phyloP scores from a whole-genome alignment of 2,113 vertebrate species.

The Perca schrenkii region DNA sequence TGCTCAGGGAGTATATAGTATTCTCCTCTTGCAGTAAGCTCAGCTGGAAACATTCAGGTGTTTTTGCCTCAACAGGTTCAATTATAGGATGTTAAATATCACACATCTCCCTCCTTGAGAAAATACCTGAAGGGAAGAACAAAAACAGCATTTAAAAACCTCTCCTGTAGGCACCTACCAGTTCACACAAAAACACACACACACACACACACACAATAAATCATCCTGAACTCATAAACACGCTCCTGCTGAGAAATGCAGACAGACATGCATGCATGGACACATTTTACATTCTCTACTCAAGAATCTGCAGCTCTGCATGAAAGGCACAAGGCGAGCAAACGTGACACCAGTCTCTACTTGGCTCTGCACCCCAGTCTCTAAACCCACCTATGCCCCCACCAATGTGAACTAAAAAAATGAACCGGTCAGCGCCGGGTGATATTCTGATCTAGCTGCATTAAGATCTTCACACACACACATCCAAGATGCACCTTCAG shows the following conservation, averaged over 20 bases:
- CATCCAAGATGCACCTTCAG: neutral
- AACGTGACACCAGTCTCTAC: slow-evolving; percentile 39
- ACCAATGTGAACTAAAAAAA: neutral
- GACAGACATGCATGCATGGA: slow-evolving; percentile 19
- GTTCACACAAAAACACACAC: neutral
- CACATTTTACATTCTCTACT: slow-evolving; percentile 20
- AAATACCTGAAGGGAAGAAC: neutral
- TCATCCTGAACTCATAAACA: slow-evolving; percentile 22
- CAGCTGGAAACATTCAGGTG: neutral
- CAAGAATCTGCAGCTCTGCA: slow-evolving; percentile 14
- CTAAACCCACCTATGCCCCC: neutral
- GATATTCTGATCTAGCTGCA: slow-evolving; percentile 20
- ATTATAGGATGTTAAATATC: slow-evolving; percentile 3
- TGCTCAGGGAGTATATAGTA: neutral
- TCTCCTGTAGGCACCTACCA: neutral
- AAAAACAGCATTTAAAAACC: neutral
- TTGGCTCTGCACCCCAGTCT: neutral
- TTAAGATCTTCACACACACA: neutral
- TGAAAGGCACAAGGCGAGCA: slow-evolving; percentile 39
- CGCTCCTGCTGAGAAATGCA: neutral
- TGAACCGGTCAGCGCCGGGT: neutral
- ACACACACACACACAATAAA: neutral
- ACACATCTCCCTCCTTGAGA: neutral
- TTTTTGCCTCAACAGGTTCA: neutral
- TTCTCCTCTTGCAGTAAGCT: neutral